Percentiles rank a stretch among this genome's conserved stretches.
Conservation (phyloP, 2,113 vertebrate genomes). For the Phalacrocorax carbo region DNA sequence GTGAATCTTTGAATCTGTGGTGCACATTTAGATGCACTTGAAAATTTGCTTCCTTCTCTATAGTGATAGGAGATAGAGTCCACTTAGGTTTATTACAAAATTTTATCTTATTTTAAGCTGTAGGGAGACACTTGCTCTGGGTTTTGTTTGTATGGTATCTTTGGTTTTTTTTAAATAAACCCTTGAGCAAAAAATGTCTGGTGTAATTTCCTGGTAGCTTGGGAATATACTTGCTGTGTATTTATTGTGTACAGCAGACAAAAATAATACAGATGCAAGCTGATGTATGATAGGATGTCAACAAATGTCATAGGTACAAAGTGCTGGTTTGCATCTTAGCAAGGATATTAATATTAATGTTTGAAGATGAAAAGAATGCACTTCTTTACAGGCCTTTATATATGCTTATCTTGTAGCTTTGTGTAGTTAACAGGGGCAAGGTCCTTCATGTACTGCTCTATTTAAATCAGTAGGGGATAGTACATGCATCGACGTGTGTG, state of each 20-base stretch:
- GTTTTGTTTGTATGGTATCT: not conserved
- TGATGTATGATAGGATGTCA: not conserved
- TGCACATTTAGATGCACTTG: not conserved
- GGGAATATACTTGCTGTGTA: not conserved
- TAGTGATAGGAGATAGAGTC: not conserved
- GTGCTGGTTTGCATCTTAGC: not conserved
- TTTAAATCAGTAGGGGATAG: not conserved
- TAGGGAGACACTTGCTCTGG: not conserved
- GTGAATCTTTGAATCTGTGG: not conserved
- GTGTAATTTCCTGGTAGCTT: conserved; percentile 20
- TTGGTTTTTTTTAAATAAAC: conserved; percentile 30
- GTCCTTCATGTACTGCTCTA: not conserved
- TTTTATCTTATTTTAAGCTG: not conserved
- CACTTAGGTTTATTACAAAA: not conserved
- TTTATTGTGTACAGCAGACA: not conserved
- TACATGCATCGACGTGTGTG: not conserved
- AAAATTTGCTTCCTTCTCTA: not conserved
- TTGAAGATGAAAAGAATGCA: not conserved
- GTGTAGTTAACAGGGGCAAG: not conserved
- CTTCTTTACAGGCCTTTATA: not conserved
- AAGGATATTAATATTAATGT: not conserved
- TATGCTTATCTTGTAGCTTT: not conserved
- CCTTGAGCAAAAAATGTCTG: not conserved
- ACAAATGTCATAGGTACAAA: not conserved
- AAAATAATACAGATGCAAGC: not conserved